These are phyloP conservation scores for Standfussiana lucernea DNA, from an alignment of 2,888 invertebrate genomes.

Conservation along the genomic window DNA sequence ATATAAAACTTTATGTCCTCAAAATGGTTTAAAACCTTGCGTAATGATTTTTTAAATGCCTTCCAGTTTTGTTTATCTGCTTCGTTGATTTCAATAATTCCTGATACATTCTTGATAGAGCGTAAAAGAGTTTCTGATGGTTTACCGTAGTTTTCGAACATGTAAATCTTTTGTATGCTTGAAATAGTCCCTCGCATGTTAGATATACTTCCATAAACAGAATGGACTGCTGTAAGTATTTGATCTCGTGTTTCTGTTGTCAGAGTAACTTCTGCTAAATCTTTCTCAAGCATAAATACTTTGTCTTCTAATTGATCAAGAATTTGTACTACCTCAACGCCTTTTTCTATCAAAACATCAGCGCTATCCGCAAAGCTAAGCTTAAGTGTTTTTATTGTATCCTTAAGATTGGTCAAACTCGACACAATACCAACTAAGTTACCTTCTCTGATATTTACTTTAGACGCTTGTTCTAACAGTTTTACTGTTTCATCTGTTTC, in stretches of 20 bases:
- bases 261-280: constrained; percentile 73
- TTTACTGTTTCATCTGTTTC: constrained; percentile 80
- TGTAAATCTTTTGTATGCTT: constrained; percentile 84
- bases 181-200: constrained; percentile 89
- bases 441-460: constrained; percentile 74
- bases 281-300: constrained; percentile 83
- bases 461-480: constrained; percentile 85
- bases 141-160: constrained; percentile 86
- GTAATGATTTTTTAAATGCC: constrained; percentile 78
- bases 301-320: constrained; percentile 87
- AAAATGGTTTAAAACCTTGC: constrained; percentile 85
- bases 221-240: constrained; percentile 87
- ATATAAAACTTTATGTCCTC: constrained; percentile 88
- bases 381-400: constrained; percentile 78
- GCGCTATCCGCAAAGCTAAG: constrained; percentile 75
- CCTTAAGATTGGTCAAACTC: constrained; percentile 75
- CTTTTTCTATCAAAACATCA: constrained; percentile 83
- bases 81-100: constrained; percentile 66
- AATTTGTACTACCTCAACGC: constrained; percentile 82
- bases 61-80: constrained; percentile 73
- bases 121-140: constrained; percentile 81
- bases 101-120: constrained; percentile 79
- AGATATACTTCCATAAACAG: constrained; percentile 88
- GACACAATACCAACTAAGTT: constrained; percentile 71
- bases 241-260: constrained; percentile 77